Base-by-base conservation (phyloP, 2,797 vertebrate species). In the Pampus argenteus region DNA sequence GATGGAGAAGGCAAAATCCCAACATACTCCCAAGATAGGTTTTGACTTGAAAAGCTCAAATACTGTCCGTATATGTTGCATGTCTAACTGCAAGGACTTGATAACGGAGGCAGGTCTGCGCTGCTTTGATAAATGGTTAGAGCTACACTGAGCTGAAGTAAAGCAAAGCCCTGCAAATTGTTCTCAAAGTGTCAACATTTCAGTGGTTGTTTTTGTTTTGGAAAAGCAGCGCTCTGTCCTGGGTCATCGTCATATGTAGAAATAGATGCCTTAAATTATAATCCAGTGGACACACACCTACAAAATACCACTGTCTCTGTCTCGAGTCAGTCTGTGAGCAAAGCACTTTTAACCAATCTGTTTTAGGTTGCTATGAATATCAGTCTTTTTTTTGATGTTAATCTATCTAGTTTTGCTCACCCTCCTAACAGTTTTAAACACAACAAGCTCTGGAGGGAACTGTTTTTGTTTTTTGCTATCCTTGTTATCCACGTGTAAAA, bases 11-110 rank as follows among this genome's bases (percentile, higher is more conserved):
- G 45, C 20, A 61, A 66, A 81, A 92, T 94, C 93, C 92, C 91
- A 89, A 73, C 84, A 91, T 83, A 88, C 89, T 91, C 93, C 93
- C 90, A 94, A 91, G 91, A 91, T 90, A 90, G 69, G 36, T 92
- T 95, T 84, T 86, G 91, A 72, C 85, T 75, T 86, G 51, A 76
- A 76, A 88, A 81, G 63, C 59, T 74, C 74, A 85, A 84, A 71
- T 86, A 64, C 66, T 85, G 78, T 92, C 40, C 58, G 48, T 82
- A 65, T 82, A 79, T 93, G 89, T 91, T 89, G 89, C 88, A 90
- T 89, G 87, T 83, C 49, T 82, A 84, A 65, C 26, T 79, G 48
- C 50, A 69, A 51, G 58, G 60, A 73, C 45, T 59, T 76, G 57
- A 61, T 36, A 59, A 63, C 81, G 59, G 65, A 71, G 80, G 76